These are phyloP conservation scores for Panonychus citri DNA, from an alignment of 1,140 invertebrate genomes.

Conservation along the genomic window DNA sequence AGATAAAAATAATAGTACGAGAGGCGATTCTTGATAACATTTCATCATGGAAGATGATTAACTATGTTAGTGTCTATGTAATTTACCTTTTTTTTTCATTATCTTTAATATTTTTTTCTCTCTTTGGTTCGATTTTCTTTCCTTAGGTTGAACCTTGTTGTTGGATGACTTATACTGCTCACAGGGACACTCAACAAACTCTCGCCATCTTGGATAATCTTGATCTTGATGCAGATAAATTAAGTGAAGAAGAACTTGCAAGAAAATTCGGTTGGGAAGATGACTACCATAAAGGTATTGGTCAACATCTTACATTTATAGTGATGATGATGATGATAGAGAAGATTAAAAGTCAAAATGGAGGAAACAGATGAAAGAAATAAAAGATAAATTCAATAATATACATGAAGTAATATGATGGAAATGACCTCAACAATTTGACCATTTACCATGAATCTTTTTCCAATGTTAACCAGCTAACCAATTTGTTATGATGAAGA, in stretches of 20 bases:
- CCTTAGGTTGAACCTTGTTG: conserved; percentile 56
- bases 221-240: conserved; percentile 53
- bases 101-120: neutral
- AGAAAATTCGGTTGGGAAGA: conserved; percentile 72
- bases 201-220: conserved; percentile 42
- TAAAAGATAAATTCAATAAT: too few species aligned
- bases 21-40: neutral
- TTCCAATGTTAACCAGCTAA: too few species aligned
- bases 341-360: too few species aligned
- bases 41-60: too few species aligned
- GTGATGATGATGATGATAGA: too few species aligned
- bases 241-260: conserved; percentile 63
- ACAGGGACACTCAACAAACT: conserved; percentile 86
- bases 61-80: too few species aligned
- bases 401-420: too few species aligned
- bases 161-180: conserved; percentile 85
- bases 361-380: too few species aligned
- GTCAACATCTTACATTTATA: too few species aligned
- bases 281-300: conserved; percentile 32
- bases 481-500: too few species aligned
- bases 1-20: neutral
- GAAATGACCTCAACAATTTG: too few species aligned
- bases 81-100: neutral
- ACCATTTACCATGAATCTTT: too few species aligned
- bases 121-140: neutral